A percentile compares a stretch with the other conserved stretches of the same genome.
Conservation (phyloP, 2,113 vertebrate species). For the Lamprotornis superbus region DNA sequence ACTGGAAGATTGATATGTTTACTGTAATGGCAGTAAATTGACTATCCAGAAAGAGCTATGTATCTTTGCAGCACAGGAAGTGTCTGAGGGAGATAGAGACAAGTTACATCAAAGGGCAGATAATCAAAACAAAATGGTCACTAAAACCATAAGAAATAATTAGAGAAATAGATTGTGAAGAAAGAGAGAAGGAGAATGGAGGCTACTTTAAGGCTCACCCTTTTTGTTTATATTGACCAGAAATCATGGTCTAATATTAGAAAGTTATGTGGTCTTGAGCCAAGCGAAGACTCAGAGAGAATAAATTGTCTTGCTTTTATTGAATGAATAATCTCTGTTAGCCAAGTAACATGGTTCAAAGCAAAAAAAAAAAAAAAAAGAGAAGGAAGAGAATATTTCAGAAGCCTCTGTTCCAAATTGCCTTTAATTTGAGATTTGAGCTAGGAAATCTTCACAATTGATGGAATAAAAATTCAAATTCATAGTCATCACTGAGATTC, state of each 20-base stretch:
- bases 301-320: neutral
- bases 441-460: neutral
- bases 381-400: neutral
- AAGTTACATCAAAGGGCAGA: neutral
- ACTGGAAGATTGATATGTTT: constrained; percentile 52
- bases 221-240: neutral
- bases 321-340: neutral
- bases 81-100: constrained; percentile 7
- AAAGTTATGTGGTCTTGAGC: neutral
- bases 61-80: constrained; percentile 18
- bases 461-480: neutral
- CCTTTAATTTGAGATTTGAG: neutral
- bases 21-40: constrained; percentile 51
- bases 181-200: neutral
- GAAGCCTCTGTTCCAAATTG: neutral
- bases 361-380: neutral
- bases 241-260: neutral
- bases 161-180: neutral
- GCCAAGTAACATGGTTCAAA: neutral
- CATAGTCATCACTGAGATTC: neutral
- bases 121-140: neutral
- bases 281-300: neutral
- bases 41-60: neutral
- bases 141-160: constrained; percentile 8
- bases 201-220: neutral